Evolutionary conservation across 2,113 vertebrate species (phyloP).

Genomic region (Mus pahari): DNA sequence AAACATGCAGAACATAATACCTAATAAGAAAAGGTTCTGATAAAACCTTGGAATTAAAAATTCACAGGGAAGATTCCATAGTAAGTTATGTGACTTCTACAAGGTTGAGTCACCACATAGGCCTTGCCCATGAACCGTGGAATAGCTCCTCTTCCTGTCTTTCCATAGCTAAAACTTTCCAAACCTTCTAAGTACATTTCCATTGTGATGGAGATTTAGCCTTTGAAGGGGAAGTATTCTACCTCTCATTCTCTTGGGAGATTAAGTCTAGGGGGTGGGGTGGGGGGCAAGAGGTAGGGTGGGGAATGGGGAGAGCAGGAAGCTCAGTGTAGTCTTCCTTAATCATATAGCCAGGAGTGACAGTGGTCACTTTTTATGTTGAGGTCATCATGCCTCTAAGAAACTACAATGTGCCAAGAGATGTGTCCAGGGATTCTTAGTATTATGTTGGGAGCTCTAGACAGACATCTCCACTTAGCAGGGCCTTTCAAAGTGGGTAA

Average conservation of each 20-base stretch:
- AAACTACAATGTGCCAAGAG: slow-evolving; percentile 12
- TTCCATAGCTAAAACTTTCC: slow-evolving; percentile 51
- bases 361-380: not conserved
- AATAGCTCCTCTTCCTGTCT: slow-evolving; percentile 25
- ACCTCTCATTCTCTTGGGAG: slow-evolving; percentile 19
- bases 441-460: not conserved
- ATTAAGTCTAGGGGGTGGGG: not conserved
- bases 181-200: slow-evolving; percentile 72
- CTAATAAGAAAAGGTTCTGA: not conserved
- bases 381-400: not conserved
- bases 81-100: not conserved
- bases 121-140: slow-evolving; percentile 2
- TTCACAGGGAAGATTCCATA: slow-evolving; percentile 65
- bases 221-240: not conserved
- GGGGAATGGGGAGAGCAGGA: not conserved
- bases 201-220: slow-evolving; percentile 30
- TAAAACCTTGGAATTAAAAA: slow-evolving; percentile 44
- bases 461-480: not conserved
- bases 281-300: not conserved
- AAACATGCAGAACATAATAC: not conserved
- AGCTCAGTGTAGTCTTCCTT: not conserved
- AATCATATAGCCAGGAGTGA: not conserved
- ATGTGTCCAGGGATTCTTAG: not conserved
- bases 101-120: slow-evolving; percentile 40
- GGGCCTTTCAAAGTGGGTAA: not conserved